A percentile compares a stretch with the other conserved stretches of the same genome.
phyloP scores from a whole-genome alignment of 1,140 invertebrate genomes.

The Acromyrmex heyeri region DNA sequence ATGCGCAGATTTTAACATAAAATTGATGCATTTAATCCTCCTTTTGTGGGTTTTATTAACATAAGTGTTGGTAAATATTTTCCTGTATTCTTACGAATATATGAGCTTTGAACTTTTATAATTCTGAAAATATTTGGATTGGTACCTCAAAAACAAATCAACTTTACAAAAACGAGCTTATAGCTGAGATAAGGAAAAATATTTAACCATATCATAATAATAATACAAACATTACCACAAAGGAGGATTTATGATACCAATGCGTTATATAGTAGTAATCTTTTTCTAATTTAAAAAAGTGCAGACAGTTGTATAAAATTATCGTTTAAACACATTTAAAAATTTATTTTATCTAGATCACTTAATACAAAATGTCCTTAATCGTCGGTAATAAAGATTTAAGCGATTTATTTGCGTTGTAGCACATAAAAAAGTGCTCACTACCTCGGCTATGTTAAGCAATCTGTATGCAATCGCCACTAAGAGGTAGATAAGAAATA shows the following conservation, averaged over 20 bases:
- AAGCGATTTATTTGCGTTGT: slow-evolving; percentile 24
- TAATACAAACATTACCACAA: slow-evolving; percentile 4
- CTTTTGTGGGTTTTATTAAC: slow-evolving; percentile 26
- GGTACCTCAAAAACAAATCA: not conserved
- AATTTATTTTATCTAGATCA: slow-evolving; percentile 29
- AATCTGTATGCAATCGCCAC: slow-evolving; percentile 47
- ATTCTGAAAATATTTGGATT: slow-evolving; percentile 27
- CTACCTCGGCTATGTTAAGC: slow-evolving; percentile 58
- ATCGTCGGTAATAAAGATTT: not conserved
- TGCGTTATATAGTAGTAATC: not conserved
- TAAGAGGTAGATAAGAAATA: slow-evolving; percentile 40
- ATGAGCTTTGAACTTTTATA: not conserved
- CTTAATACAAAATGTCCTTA: slow-evolving; percentile 15
- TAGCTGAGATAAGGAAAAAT: slow-evolving; percentile 26
- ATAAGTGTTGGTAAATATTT: not conserved
- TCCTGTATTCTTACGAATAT: not conserved
- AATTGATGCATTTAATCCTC: slow-evolving; percentile 28
- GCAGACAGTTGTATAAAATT: not conserved
- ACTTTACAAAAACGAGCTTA: slow-evolving; percentile 32
- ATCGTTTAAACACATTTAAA: not conserved
- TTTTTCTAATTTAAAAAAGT: not conserved
- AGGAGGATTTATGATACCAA: slow-evolving; percentile 35
- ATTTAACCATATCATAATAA: slow-evolving; percentile 37
- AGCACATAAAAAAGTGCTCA: slow-evolving; percentile 43
- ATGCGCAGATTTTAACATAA: slow-evolving; percentile 1